Conservation (phyloP, 2,888 invertebrate genomes). For the Nemotelus nigrinus region DNA sequence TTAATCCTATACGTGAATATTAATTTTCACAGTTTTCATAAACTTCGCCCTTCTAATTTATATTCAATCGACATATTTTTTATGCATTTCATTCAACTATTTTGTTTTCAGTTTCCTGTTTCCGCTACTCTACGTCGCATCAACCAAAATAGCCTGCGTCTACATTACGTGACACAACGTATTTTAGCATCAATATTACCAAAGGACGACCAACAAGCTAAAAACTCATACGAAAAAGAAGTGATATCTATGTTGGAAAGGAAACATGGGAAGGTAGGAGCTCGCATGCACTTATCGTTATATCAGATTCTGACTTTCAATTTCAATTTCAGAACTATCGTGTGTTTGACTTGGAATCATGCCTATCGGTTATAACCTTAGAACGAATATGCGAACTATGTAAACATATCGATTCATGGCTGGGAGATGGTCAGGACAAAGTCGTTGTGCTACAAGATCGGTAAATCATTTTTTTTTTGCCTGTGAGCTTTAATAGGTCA, state of each 20-base stretch:
- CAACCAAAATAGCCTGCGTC: slow-evolving; percentile 51
- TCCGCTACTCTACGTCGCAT: slow-evolving; percentile 46
- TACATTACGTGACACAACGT: slow-evolving; percentile 57
- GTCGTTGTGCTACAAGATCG: slow-evolving; percentile 90
- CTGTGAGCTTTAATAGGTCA: no score
- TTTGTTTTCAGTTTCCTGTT: slow-evolving; percentile 51
- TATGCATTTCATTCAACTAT: background rate
- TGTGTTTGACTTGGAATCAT: slow-evolving; percentile 57
- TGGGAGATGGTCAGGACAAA: slow-evolving; percentile 82
- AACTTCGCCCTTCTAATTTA: no score
- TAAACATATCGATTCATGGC: slow-evolving; percentile 93
- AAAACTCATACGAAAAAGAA: slow-evolving; percentile 56
- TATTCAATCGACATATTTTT: no score
- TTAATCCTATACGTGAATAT: no score
- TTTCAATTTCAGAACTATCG: slow-evolving; percentile 54
- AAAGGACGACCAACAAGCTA: slow-evolving; percentile 47
- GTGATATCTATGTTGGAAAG: slow-evolving; percentile 56
- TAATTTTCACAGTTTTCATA: no score
- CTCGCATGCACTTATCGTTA: background rate
- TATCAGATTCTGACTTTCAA: slow-evolving; percentile 22
- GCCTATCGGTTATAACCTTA: slow-evolving; percentile 69
- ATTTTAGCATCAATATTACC: slow-evolving; percentile 56
- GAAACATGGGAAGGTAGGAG: slow-evolving; percentile 56
- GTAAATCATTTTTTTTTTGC: slow-evolving; percentile 64
- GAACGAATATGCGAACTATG: slow-evolving; percentile 91